These are phyloP conservation scores for Trachelus iudaicus DNA, from an alignment of 2,888 invertebrate species.

Conservation along the genomic window DNA sequence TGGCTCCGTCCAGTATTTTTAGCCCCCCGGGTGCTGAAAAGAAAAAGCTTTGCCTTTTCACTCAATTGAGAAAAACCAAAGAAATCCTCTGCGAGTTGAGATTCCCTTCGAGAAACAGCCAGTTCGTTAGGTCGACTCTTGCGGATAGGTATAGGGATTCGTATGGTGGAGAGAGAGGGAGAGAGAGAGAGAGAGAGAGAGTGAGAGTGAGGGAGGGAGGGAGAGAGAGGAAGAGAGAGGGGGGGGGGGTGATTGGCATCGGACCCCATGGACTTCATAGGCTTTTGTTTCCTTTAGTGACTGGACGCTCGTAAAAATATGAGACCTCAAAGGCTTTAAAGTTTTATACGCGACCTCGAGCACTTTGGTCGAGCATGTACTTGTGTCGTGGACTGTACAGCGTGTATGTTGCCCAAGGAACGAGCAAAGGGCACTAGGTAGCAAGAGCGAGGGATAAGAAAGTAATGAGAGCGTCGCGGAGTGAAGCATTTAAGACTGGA, in stretches of 20 bases:
- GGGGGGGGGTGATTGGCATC: constrained; percentile 15
- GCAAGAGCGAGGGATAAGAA: constrained; percentile 23
- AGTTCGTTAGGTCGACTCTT: background rate
- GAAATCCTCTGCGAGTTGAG: background rate
- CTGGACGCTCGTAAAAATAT: constrained; percentile 47
- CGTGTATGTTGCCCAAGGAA: background rate
- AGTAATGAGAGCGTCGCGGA: constrained; percentile 37
- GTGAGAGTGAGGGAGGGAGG: constrained; percentile 16
- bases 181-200: constrained; percentile 20
- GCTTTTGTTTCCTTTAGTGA: constrained; percentile 34
- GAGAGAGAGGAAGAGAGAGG: too few relatives aligned
- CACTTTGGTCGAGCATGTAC: background rate
- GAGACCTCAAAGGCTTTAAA: constrained; percentile 41
- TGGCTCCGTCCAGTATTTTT: background rate
- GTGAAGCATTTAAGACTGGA: background rate
- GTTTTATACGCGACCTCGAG: constrained; percentile 32
- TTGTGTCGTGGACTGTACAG: constrained; percentile 13
- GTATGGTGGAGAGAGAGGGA: constrained; percentile 4
- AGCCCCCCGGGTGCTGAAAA: background rate
- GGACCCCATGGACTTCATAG: constrained; percentile 8
- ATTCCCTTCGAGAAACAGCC: background rate
- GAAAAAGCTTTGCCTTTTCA: background rate
- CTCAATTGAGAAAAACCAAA: background rate
- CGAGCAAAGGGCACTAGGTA: background rate
- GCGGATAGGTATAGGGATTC: background rate